phyloP scores from a whole-genome alignment of 1,140 invertebrate genomes.

The Lepidurus arcticus region DNA sequence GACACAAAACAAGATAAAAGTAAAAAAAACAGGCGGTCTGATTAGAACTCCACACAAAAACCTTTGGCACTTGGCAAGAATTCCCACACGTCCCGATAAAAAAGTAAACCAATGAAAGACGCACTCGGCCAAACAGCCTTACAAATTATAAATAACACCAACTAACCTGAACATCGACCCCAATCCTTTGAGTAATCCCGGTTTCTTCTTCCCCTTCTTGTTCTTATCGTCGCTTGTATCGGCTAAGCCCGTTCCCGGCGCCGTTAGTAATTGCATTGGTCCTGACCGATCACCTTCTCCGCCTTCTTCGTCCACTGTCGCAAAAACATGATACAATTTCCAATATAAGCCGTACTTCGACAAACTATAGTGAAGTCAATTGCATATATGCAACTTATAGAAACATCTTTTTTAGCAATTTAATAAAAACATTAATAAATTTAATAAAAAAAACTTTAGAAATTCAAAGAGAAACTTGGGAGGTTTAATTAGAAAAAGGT shows the following conservation, averaged over 20 bases:
- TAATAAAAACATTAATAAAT: no score
- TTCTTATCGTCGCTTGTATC: conserved; percentile 42
- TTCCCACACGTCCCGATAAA: no score
- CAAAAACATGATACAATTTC: not conserved
- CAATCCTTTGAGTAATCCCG: conserved; percentile 66
- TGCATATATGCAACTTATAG: no score
- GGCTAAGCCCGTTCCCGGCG: conserved; percentile 42
- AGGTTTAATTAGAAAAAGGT: no score
- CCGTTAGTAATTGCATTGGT: not conserved
- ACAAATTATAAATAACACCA: not conserved
- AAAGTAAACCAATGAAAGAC: no score
- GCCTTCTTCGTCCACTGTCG: conserved; percentile 50
- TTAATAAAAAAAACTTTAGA: no score
- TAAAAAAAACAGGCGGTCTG: not conserved
- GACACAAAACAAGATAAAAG: not conserved
- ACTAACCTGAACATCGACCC: conserved; percentile 67
- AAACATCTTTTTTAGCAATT: no score
- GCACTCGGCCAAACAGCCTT: no score
- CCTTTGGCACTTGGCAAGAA: not conserved
- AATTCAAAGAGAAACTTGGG: no score
- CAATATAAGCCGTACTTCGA: not conserved
- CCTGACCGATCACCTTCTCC: conserved; percentile 54
- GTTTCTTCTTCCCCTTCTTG: conserved; percentile 64
- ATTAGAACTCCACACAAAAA: not conserved
- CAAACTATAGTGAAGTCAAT: no score